A percentile compares a stretch with the other conserved stretches of the same genome.
These are phyloP conservation scores for Parauchenoglanis punctatus DNA, from an alignment of 2,797 vertebrate genomes.

Conservation along the genomic window DNA sequence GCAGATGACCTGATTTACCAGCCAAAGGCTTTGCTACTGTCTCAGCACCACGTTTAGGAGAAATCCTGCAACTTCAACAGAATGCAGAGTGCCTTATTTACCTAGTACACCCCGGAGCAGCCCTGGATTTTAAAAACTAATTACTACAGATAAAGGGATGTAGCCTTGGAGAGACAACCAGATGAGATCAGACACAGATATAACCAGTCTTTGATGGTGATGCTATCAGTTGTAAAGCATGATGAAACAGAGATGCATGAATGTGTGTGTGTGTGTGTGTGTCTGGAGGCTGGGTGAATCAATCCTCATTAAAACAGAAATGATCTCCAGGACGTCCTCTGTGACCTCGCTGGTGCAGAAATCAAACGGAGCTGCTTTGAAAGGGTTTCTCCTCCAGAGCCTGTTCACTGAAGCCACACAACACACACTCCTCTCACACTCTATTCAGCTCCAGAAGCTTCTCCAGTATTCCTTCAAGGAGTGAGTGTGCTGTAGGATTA, in stretches of 20 bases:
- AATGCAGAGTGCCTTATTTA: neutral
- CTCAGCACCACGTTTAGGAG: neutral
- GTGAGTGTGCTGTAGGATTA: neutral
- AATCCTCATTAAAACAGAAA: slow-evolving; percentile 58
- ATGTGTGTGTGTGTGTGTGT: neutral
- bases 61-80: neutral
- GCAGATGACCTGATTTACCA: slow-evolving; percentile 3
- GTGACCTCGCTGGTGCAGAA: neutral
- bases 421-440: neutral
- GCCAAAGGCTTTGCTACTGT: neutral
- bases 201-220: slow-evolving; percentile 48
- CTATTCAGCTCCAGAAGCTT: neutral
- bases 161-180: slow-evolving; percentile 29
- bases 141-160: slow-evolving; percentile 52
- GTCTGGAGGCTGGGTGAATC: slow-evolving; percentile 12
- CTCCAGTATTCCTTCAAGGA: neutral
- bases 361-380: slow-evolving; percentile 26
- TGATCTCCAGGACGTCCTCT: slow-evolving; percentile 33
- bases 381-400: slow-evolving; percentile 5
- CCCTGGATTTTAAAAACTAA: slow-evolving; percentile 25
- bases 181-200: slow-evolving; percentile 54
- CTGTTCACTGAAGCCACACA: neutral
- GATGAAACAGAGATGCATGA: slow-evolving; percentile 8
- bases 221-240: slow-evolving; percentile 30
- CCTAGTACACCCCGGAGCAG: neutral